phyloP scores from a whole-genome alignment of 2,797 vertebrate species.

The Xiphophorus birchmanni region DNA sequence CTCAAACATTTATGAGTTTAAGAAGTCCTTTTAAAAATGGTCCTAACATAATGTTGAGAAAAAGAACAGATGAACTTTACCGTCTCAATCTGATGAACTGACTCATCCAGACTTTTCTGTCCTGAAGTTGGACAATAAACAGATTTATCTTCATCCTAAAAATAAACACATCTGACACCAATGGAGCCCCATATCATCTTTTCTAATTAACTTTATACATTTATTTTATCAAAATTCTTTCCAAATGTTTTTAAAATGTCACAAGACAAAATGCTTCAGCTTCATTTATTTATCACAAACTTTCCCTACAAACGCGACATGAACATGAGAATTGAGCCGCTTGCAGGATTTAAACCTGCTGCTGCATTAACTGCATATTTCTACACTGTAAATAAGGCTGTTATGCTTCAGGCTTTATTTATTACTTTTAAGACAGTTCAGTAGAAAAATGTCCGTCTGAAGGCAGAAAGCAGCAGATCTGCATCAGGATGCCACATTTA shows the following conservation, averaged over 20 bases:
- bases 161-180: background rate
- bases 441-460: slow-evolving; percentile 28
- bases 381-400: background rate
- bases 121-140: background rate
- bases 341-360: background rate
- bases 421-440: slow-evolving; percentile 16
- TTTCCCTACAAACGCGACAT: background rate
- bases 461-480: slow-evolving; percentile 20
- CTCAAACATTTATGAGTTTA: no score
- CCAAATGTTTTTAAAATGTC: no score
- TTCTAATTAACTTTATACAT: no score
- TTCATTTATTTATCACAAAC: background rate
- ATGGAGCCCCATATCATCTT: background rate
- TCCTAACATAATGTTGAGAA: background rate
- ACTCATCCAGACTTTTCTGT: background rate
- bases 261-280: no score
- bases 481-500: slow-evolving; percentile 12
- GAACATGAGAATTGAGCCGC: background rate
- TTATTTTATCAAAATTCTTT: background rate
- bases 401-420: slow-evolving; percentile 5
- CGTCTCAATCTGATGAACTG: background rate
- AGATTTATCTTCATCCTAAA: background rate
- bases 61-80: background rate
- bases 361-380: slow-evolving; percentile 3
- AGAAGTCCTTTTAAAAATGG: no score